phyloP scores from a whole-genome alignment of 2,888 invertebrate genomes.

The Cephus runcator region DNA sequence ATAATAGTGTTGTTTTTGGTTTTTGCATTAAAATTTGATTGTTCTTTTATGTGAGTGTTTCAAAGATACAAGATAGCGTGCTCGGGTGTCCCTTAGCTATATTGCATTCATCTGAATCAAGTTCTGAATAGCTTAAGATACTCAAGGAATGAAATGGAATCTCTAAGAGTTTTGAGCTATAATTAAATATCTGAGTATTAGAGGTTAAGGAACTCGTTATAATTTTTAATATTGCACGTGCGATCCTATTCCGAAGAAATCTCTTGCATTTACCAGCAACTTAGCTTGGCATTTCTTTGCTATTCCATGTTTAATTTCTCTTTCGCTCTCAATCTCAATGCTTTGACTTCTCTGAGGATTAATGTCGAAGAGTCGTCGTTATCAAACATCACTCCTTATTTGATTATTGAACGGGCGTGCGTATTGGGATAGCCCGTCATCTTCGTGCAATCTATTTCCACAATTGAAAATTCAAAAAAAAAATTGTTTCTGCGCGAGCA shows the following conservation, averaged over 20 bases:
- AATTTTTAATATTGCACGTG: slow-evolving; percentile 10
- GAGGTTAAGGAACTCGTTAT: background rate
- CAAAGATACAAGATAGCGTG: background rate
- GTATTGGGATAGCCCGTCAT: slow-evolving; percentile 7
- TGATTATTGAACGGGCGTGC: slow-evolving; percentile 11
- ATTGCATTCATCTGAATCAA: background rate
- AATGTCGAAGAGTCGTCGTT: background rate
- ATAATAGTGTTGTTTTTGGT: background rate
- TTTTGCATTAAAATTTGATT: background rate
- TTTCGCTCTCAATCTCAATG: background rate
- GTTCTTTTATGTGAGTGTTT: background rate
- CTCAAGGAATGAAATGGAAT: background rate
- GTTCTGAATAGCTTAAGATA: background rate
- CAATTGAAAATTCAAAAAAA: background rate
- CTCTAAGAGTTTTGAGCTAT: background rate
- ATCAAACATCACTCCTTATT: background rate
- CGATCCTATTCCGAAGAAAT: slow-evolving; percentile 20
- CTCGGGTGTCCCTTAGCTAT: background rate
- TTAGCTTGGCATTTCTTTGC: slow-evolving; percentile 28
- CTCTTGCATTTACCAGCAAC: slow-evolving; percentile 35
- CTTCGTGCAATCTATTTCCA: slow-evolving; percentile 12
- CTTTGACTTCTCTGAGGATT: background rate
- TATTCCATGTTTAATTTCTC: background rate
- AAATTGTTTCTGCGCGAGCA: background rate
- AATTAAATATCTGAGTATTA: background rate